Evolutionary conservation across 2,888 invertebrate species (phyloP).

Genomic region (Dicycla oo): DNA sequence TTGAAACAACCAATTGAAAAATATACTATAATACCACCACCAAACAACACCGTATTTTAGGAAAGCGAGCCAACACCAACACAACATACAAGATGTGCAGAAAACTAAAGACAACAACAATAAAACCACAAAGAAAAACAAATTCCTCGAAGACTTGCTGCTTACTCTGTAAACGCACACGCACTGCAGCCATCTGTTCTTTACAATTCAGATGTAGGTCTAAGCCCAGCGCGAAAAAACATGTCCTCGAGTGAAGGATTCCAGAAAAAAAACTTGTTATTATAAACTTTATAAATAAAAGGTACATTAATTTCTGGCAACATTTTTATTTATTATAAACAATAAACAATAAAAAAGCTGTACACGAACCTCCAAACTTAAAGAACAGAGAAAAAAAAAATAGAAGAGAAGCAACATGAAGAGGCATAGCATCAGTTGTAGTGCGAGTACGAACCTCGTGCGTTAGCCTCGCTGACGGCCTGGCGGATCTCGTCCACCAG

Average conservation of each 20-base stretch:
- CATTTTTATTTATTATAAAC: slow-evolving; percentile 36
- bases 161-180: slow-evolving; percentile 45
- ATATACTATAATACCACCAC: slow-evolving; percentile 52
- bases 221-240: slow-evolving; percentile 17
- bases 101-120: slow-evolving; percentile 39
- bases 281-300: slow-evolving; percentile 39
- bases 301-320: slow-evolving; percentile 13
- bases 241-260: slow-evolving; percentile 15
- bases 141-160: slow-evolving; percentile 30
- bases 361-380: slow-evolving; percentile 51
- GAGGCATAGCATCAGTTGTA: slow-evolving; percentile 41
- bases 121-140: slow-evolving; percentile 25
- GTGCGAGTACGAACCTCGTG: slow-evolving; percentile 91
- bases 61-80: slow-evolving; percentile 58
- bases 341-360: slow-evolving; percentile 42
- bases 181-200: slow-evolving; percentile 48
- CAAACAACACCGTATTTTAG: slow-evolving; percentile 37
- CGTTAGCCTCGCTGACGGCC: slow-evolving; percentile 96
- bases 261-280: slow-evolving; percentile 16
- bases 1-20: slow-evolving; percentile 31
- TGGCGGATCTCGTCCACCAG: slow-evolving; percentile 96
- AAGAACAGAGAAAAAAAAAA: slow-evolving; percentile 50
- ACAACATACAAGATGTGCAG: slow-evolving; percentile 49
- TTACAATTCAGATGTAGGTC: slow-evolving; percentile 45
- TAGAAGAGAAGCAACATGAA: slow-evolving; percentile 49